phyloP scores from a whole-genome alignment of 2,797 vertebrate species.

The Manis crassicaudata region DNA sequence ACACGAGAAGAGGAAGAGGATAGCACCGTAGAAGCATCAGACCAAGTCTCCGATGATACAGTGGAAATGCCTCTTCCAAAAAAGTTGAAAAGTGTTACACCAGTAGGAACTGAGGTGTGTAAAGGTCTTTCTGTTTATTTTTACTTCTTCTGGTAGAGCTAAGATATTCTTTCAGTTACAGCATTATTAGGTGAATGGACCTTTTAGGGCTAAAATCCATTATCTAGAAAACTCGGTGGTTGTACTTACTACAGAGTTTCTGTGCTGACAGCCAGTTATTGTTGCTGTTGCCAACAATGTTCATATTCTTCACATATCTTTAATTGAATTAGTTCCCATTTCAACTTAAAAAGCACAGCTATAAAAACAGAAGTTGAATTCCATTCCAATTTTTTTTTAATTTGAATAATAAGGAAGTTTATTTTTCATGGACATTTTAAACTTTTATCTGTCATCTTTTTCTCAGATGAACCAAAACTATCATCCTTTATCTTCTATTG shows the following conservation, averaged over 20 bases:
- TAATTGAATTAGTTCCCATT: constrained; percentile 15
- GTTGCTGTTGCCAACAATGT: neutral
- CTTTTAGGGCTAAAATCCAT: neutral
- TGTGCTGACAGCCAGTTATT: neutral
- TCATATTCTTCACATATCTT: neutral
- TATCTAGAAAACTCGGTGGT: neutral
- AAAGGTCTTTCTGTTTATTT: neutral
- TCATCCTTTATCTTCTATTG: neutral
- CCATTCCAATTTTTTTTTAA: neutral
- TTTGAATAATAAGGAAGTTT: constrained; percentile 1
- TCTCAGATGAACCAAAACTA: neutral
- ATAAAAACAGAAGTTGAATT: neutral
- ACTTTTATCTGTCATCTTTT: neutral
- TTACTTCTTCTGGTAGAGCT: neutral
- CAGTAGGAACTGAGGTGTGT: constrained; percentile 93
- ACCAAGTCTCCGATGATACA: constrained; percentile 91
- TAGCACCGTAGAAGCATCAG: constrained; percentile 88
- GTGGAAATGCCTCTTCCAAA: constrained; percentile 93
- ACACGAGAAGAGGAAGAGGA: constrained; percentile 95
- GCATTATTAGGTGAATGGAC: neutral
- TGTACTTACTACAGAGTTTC: neutral
- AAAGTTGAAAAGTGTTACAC: constrained; percentile 93
- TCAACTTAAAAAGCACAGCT: neutral
- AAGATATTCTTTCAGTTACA: neutral
- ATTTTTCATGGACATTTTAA: neutral